Conservation (phyloP, 2,888 invertebrate species). For the Acleris holmiana region DNA sequence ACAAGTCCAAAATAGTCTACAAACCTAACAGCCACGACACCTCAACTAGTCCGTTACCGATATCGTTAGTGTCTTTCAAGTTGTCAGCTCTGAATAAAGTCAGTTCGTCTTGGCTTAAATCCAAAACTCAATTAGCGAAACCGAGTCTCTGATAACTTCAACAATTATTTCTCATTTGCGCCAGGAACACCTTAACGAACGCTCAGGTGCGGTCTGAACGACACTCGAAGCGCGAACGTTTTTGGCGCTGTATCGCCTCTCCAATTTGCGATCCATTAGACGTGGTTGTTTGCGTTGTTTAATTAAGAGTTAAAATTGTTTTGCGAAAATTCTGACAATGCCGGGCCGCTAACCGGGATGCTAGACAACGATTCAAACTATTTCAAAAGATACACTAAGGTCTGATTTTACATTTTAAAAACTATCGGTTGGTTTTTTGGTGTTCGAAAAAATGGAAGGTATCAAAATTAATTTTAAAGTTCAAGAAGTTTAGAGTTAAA, state of each 20-base stretch:
- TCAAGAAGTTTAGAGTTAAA: too few relatives aligned
- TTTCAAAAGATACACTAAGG: too few relatives aligned
- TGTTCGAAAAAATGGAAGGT: too few relatives aligned
- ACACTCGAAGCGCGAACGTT: constrained; percentile 33
- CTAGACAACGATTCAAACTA: too few relatives aligned
- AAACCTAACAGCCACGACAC: neutral
- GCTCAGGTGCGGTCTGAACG: constrained; percentile 38
- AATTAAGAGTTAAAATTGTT: constrained; percentile 28
- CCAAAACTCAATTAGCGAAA: constrained; percentile 38
- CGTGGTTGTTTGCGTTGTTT: constrained; percentile 28
- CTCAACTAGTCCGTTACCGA: constrained; percentile 3
- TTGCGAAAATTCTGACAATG: neutral
- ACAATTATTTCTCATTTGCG: constrained; percentile 40
- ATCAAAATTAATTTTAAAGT: too few relatives aligned
- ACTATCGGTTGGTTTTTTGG: too few relatives aligned
- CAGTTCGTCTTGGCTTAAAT: constrained; percentile 30
- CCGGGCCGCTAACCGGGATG: too few relatives aligned
- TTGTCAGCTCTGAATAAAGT: constrained; percentile 31
- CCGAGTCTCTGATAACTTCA: constrained; percentile 36
- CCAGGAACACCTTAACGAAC: constrained; percentile 39
- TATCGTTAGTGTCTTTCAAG: constrained; percentile 16
- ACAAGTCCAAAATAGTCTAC: neutral
- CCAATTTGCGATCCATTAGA: constrained; percentile 35
- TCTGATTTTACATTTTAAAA: too few relatives aligned
- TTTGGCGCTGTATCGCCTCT: constrained; percentile 36